Conservation (phyloP, 2,113 vertebrate genomes). For the Paracanthobrama guichenoti region DNA sequence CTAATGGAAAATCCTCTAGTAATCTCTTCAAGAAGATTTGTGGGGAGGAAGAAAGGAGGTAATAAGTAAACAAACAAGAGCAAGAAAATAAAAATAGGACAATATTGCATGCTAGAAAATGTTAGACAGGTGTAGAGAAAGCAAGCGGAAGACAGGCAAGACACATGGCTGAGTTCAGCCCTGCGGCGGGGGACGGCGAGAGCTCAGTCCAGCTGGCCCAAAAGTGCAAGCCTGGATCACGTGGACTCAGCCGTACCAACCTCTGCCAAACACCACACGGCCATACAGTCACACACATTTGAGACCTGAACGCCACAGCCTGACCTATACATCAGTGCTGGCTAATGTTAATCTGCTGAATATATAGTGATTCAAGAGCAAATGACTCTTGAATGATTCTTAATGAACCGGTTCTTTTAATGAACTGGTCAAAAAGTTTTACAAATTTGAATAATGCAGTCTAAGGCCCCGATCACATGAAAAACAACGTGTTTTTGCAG, state of each 20-base stretch:
- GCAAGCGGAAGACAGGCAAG: neutral
- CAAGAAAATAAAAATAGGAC: neutral
- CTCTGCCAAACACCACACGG: conserved; percentile 59
- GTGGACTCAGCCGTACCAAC: conserved; percentile 65
- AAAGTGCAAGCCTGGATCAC: conserved; percentile 61
- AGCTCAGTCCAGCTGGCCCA: conserved; percentile 24
- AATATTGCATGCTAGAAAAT: neutral
- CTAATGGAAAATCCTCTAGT: conserved; percentile 48
- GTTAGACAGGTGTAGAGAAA: neutral
- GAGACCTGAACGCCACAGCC: neutral
- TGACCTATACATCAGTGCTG: neutral
- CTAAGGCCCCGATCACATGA: too few relatives aligned
- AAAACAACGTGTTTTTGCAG: too few relatives aligned
- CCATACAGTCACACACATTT: neutral
- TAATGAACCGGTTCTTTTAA: neutral
- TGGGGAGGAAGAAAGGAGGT: neutral
- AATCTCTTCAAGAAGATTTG: conserved; percentile 67
- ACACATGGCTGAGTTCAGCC: neutral
- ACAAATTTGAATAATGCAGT: neutral
- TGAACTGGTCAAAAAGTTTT: neutral
- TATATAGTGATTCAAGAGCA: neutral
- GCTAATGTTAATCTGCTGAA: neutral
- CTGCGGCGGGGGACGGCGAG: neutral
- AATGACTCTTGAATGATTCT: neutral
- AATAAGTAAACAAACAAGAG: conserved; percentile 1